Conservation (phyloP, 2,113 vertebrate species). For the Thamnophis sirtalis region DNA sequence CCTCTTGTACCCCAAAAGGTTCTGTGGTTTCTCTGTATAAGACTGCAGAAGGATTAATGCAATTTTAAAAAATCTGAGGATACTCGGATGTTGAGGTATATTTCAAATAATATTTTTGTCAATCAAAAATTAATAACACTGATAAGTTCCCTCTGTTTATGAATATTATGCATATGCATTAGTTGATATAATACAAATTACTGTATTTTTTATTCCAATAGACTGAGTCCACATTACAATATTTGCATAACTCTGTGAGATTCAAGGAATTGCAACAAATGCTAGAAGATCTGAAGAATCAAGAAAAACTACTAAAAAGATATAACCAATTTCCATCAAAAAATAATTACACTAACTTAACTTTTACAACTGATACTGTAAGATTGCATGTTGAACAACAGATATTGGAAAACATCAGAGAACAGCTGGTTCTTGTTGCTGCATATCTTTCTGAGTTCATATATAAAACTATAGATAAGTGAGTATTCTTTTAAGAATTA, state of each 20-base stretch:
- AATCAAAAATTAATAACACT: background rate
- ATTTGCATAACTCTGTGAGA: conserved; percentile 77
- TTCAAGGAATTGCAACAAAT: conserved; percentile 80
- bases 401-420: conserved; percentile 67
- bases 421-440: conserved; percentile 65
- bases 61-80: background rate
- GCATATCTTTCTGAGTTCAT: conserved; percentile 60
- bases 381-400: conserved; percentile 42
- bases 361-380: conserved; percentile 13
- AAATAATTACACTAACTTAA: background rate
- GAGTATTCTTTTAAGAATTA: conserved; percentile 25
- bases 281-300: conserved; percentile 67
- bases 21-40: background rate
- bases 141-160: background rate
- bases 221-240: conserved; percentile 78
- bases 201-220: conserved; percentile 42
- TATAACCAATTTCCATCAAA: conserved; percentile 1
- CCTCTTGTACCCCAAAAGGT: background rate
- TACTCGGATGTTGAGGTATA: background rate
- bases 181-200: background rate
- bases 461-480: conserved; percentile 60
- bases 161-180: accelerated
- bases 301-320: conserved; percentile 55
- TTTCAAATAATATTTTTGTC: background rate
- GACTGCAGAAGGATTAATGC: background rate